A percentile compares a stretch with the other conserved stretches of the same genome.
Conservation (phyloP, 2,888 invertebrate species). For the Machimus rusticus region DNA sequence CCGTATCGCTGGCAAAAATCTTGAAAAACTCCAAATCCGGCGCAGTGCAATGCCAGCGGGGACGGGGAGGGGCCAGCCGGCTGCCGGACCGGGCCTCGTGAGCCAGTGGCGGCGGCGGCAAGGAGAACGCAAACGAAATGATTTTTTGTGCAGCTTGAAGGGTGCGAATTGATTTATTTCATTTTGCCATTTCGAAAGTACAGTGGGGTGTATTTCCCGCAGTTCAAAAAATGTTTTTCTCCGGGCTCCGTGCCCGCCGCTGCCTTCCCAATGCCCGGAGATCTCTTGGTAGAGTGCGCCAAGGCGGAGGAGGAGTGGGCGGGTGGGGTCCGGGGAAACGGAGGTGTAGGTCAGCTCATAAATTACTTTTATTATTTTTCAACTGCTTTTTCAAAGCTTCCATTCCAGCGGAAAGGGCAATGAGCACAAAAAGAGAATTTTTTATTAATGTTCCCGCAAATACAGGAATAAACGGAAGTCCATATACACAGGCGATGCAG, state of each 20-base stretch:
- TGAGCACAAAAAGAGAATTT: conserved; percentile 35
- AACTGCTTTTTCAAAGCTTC: conserved; percentile 41
- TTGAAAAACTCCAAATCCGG: neutral
- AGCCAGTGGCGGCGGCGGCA: neutral
- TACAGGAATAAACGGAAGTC: conserved; percentile 40
- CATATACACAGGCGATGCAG: conserved; percentile 37
- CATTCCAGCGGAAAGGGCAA: conserved; percentile 40
- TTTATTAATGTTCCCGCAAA: conserved; percentile 41
- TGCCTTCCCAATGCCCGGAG: neutral
- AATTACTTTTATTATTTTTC: conserved; percentile 41
- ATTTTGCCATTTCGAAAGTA: conserved; percentile 35
- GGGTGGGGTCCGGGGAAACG: neutral
- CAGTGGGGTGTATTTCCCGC: conserved; percentile 33
- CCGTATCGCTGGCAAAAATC: neutral
- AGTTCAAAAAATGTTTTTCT: conserved; percentile 25
- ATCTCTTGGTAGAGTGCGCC: neutral
- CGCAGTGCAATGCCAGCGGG: neutral
- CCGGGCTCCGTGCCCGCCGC: neutral
- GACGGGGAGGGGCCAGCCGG: neutral
- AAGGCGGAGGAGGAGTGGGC: neutral
- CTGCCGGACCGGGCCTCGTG: neutral
- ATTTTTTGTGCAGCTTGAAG: conserved; percentile 10
- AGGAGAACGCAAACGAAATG: neutral
- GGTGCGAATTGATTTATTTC: conserved; percentile 37
- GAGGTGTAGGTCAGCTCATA: conserved; percentile 38